Conservation (phyloP, 1,140 invertebrate genomes). For the Maconellicoccus hirsutus region DNA sequence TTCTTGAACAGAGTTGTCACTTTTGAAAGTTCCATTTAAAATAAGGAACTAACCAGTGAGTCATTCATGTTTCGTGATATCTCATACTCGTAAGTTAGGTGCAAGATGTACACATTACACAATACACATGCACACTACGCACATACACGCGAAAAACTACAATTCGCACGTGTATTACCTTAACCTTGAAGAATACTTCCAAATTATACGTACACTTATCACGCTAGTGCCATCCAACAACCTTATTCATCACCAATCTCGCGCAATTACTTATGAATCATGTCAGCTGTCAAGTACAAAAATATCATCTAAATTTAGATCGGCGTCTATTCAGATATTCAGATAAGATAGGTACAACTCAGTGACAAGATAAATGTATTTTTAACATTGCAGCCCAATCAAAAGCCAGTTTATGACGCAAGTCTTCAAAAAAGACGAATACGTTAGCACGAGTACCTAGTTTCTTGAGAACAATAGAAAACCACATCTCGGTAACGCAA, state of each 20-base stretch:
- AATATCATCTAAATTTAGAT: background rate
- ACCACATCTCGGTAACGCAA: background rate
- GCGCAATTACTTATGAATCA: conserved; percentile 4
- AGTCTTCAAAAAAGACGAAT: background rate
- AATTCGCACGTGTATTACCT: background rate
- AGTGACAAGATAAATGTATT: background rate
- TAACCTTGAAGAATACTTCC: background rate
- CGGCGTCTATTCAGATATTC: background rate
- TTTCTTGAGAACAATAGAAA: background rate
- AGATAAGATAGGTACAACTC: background rate
- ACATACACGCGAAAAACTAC: no score
- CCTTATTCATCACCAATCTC: background rate
- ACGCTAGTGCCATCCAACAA: background rate
- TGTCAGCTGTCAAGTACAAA: background rate
- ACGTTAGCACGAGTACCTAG: background rate
- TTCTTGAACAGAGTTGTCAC: no score
- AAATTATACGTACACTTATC: background rate
- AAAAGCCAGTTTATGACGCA: background rate
- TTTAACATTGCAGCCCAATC: background rate
- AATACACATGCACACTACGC: no score
- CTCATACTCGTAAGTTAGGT: no score
- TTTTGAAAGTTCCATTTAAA: no score
- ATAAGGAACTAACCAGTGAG: no score
- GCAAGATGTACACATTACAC: no score
- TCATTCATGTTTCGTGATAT: no score